Conservation (phyloP, 1,140 invertebrate genomes). For the Aleiodes sp. region DNA sequence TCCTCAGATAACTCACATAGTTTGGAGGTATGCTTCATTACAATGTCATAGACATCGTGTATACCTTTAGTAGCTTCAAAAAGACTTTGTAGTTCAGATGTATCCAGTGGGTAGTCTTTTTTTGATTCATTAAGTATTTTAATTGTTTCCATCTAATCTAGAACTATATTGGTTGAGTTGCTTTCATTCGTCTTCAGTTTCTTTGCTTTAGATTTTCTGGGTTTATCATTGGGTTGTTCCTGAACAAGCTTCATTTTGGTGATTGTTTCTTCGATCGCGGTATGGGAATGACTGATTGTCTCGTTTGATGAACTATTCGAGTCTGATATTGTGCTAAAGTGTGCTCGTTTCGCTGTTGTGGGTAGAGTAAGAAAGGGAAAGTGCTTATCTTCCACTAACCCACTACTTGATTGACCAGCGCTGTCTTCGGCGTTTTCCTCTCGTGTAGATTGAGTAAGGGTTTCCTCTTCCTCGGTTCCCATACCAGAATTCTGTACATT, state of each 20-base stretch:
- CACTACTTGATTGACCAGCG: no score
- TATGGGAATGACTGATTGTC: not conserved
- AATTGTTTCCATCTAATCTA: not conserved
- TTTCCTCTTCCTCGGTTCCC: not conserved
- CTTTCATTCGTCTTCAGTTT: not conserved
- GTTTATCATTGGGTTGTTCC: not conserved
- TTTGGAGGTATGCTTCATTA: no score
- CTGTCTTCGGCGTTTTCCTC: no score
- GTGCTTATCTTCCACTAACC: no score
- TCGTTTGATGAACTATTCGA: no score
- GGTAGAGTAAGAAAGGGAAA: no score
- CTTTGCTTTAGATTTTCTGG: not conserved
- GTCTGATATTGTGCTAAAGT: no score
- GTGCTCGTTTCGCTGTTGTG: no score
- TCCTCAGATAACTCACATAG: no score
- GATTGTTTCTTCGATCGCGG: not conserved
- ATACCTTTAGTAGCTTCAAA: not conserved
- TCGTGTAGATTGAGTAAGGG: not conserved
- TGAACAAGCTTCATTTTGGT: no score
- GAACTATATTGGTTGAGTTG: not conserved
- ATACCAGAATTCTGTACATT: not conserved
- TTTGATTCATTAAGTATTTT: not conserved
- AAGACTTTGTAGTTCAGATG: not conserved
- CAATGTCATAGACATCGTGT: no score
- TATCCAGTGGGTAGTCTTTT: not conserved